Base-by-base conservation (phyloP, 2,888 invertebrate species). In the Chaetogeoica ovagalla region DNA sequence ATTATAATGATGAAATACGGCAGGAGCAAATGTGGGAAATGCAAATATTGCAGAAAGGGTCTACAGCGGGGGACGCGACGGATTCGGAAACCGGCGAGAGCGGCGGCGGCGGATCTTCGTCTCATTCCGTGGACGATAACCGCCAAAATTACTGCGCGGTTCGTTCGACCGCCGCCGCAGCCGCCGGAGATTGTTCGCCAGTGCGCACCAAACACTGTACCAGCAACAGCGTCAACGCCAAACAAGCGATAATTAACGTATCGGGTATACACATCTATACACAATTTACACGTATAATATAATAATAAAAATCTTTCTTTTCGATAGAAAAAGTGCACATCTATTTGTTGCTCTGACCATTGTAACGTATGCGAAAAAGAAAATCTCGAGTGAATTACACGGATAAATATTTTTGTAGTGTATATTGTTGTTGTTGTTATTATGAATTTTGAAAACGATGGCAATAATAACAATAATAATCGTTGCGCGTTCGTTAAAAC, bases 11-110 rank as follows among this genome's bases (percentile, higher is more conserved):
- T 85, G 95, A 95, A 85, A 95, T 95, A 84, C 89, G 95, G 84
- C 94, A 95, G 86, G 94, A 95, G 85, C 95, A 95, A 87, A 93
- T 95, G 92, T 91, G 94, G 90, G 95, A 95, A 87, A 93, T 94
- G 93, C 94, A 94, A 88, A 92, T 93, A 83, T 87, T 94, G 83
- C 79, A 79, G 70, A 93, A 60, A 15, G 72, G 74, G n/a, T 63
- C 76, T 13, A 43, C 70, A 68, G 30, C 30, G 30, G 81, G 70
- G n/a, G 81, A 81, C 59, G 82, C 72, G 39, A 84, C 85, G 81
- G 85, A 85, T 37, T 79, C 79, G 63, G 79, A 79, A 63, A 71
- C 79, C 5, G 79, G 79, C 23, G 79, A 79, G 23, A 79, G 79
- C 63, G 55, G 30, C 1, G 55, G 30, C 1, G 30, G 55, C 55